phyloP scores from a whole-genome alignment of 2,888 invertebrate species.

The Antheraea yamamai region DNA sequence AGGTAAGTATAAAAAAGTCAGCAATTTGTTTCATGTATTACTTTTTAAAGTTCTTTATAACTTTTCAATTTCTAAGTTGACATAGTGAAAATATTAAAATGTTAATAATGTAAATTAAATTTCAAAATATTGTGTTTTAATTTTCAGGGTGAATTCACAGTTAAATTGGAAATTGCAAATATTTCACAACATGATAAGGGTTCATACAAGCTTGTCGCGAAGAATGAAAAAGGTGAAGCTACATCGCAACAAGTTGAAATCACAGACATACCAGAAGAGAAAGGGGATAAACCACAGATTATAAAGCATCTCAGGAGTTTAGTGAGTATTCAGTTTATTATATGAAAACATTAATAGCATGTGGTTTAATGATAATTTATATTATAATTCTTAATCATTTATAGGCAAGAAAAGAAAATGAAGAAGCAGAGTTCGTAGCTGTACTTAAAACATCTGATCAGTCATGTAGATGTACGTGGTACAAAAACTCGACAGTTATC shows the following conservation, averaged over 20 bases:
- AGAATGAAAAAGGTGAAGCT: slow-evolving; percentile 96
- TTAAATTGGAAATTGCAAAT: slow-evolving; percentile 94
- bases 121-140: not conserved
- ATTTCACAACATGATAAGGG: slow-evolving; percentile 92
- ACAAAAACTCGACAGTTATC: slow-evolving; percentile 89
- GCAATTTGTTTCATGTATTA: not conserved
- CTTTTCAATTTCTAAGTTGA: not conserved
- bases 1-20: slow-evolving; percentile 77
- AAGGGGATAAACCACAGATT: slow-evolving; percentile 91
- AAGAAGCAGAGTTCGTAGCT: slow-evolving; percentile 89
- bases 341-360: not conserved
- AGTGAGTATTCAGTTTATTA: slow-evolving; percentile 74
- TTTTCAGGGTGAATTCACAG: slow-evolving; percentile 91
- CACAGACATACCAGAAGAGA: slow-evolving; percentile 90
- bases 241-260: slow-evolving; percentile 94
- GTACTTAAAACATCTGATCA: slow-evolving; percentile 89
- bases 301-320: slow-evolving; percentile 88
- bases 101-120: not conserved
- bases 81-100: not conserved
- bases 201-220: slow-evolving; percentile 93
- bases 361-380: slow-evolving; percentile 2
- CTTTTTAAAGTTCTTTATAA: not conserved
- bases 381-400: slow-evolving; percentile 24
- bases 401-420: slow-evolving; percentile 78
- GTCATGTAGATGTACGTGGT: slow-evolving; percentile 92